Conservation (phyloP, 2,113 vertebrate genomes). For the Saguinus midas region DNA sequence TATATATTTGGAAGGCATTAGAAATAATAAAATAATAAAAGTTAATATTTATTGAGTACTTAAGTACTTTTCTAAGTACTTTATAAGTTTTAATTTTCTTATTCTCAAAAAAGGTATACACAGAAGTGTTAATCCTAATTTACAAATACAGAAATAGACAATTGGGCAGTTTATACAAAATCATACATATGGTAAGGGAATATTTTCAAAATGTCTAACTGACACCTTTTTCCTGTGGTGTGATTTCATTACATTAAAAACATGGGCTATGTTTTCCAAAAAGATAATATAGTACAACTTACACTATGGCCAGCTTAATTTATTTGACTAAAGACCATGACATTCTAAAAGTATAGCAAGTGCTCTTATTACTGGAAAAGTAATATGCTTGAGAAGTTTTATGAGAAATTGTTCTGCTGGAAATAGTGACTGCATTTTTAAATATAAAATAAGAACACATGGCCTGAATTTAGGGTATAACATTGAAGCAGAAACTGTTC, state of each 20-base stretch:
- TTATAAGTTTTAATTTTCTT: neutral
- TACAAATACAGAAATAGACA: neutral
- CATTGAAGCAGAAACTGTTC: neutral
- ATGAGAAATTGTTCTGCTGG: neutral
- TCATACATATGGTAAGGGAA: neutral
- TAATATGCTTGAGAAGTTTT: neutral
- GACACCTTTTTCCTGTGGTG: neutral
- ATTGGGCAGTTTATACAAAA: neutral
- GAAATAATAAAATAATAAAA: neutral
- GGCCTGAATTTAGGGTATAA: constrained; percentile 10
- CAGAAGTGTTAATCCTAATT: neutral
- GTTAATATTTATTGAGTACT: neutral
- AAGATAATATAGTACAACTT: neutral
- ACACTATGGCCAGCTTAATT: neutral
- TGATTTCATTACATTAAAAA: neutral
- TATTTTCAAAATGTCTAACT: neutral
- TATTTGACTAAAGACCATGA: neutral
- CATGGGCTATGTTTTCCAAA: neutral
- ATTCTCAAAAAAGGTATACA: neutral
- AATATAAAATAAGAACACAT: constrained; percentile 29
- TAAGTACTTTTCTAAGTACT: neutral
- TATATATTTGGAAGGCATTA: neutral
- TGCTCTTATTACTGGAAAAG: constrained; percentile 18
- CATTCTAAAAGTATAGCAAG: neutral
- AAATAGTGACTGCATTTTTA: constrained; percentile 21